Evolutionary conservation across 1,140 invertebrate genomes (phyloP), one percentile per base, ranked within the genome.

Genomic region (Cydia amplana): DNA sequence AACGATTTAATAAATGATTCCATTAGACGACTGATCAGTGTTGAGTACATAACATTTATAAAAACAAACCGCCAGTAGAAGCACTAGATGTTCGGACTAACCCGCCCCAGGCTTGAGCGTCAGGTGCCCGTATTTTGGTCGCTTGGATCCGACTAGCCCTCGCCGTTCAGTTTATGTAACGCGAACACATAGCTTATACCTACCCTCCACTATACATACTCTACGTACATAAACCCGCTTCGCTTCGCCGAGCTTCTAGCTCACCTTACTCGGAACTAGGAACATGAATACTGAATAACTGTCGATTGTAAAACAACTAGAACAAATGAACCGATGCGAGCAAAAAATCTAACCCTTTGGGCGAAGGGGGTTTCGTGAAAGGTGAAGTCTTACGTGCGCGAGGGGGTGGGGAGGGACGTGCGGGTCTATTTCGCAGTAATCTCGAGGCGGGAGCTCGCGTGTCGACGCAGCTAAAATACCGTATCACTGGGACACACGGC

Each of bases 51-150:
- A 49, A 23, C 1, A 20, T 23, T 49, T 40, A 74, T 46, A 72
- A 73, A 63, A 70, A 14, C 63, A 75, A 25, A 73, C 10, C 64
- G 64, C 76, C 65, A 49, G 55, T 74, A 63, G 78, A 55, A 36
- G 51, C 25, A 81, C 67, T 18, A 23, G 40, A 73, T 1, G 9
- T 63, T 49, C 23, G 49, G 16, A 4, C 20, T 20, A 51, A 43
- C 32, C 77, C 79, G 67, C 73, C 43, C 75, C 77, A 79, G 79
- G 80, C 81, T 84, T 82, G 82, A 82, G 87, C 88, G 88, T 90
- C 90, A 91, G 90, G 88, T 91, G 90, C 83, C 85, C 74, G 87
- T 88, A 90, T 90, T 90, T 90, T 86, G 89, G 89, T 86, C 87
- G 89, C 85, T 80, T 82, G 81, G 84, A 80, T 84, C 86, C 80